Evolutionary conservation across 2,797 vertebrate species (phyloP).

Genomic region (Macropus fuliginosus): DNA sequence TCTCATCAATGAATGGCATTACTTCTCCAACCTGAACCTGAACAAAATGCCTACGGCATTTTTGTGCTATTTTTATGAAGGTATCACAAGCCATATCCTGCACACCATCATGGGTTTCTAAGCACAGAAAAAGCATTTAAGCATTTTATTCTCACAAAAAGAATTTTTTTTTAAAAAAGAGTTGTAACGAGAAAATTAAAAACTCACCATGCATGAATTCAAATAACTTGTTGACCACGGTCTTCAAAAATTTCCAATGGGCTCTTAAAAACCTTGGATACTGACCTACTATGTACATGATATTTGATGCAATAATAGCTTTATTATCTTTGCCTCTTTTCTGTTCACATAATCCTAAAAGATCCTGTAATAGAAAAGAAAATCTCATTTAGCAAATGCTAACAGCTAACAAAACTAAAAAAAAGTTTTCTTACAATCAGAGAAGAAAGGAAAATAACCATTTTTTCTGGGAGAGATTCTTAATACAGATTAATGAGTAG

Average conservation of each 20-base stretch:
- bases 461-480: not conserved
- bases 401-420: not conserved
- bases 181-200: not conserved
- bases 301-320: slow-evolving; percentile 99
- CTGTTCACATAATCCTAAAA: slow-evolving; percentile 98
- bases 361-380: slow-evolving; percentile 88
- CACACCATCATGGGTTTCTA: slow-evolving; percentile 99
- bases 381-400: not conserved
- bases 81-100: slow-evolving; percentile 99
- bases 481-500: not conserved
- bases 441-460: not conserved
- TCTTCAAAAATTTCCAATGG: slow-evolving; percentile 99
- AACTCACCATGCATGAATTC: slow-evolving; percentile 98
- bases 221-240: slow-evolving; percentile 98
- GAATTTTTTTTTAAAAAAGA: slow-evolving; percentile 2
- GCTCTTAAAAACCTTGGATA: slow-evolving; percentile 98
- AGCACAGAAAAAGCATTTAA: slow-evolving; percentile 51
- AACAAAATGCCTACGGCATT: slow-evolving; percentile 98
- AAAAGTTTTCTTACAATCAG: not conserved
- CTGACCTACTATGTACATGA: slow-evolving; percentile 99
- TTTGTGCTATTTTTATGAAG: slow-evolving; percentile 99
- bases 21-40: slow-evolving; percentile 99
- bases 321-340: slow-evolving; percentile 99
- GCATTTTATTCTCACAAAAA: slow-evolving; percentile 27
- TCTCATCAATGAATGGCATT: slow-evolving; percentile 99